These are phyloP conservation scores for Apis florea DNA, from an alignment of 1,140 invertebrate species.

Conservation along the genomic window DNA sequence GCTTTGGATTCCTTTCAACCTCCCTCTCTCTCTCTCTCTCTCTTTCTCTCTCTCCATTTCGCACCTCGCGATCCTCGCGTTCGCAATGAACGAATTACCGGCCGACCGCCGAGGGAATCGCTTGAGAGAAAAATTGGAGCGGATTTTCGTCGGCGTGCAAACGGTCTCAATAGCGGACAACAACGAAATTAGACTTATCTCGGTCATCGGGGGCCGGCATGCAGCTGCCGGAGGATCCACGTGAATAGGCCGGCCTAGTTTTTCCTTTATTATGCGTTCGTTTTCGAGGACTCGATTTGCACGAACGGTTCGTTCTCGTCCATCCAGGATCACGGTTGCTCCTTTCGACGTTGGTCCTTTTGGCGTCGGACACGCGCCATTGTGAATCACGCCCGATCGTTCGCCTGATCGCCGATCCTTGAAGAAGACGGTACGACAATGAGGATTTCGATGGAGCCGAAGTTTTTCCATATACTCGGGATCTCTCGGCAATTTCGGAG, in stretches of 20 bases:
- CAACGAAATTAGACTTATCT: constrained; percentile 74
- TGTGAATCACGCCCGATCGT: constrained; percentile 49
- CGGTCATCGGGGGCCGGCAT: constrained; percentile 53
- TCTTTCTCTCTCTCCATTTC: constrained; percentile 37
- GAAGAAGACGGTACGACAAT: constrained; percentile 44
- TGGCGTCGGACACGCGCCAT: constrained; percentile 56
- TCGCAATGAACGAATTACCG: neutral
- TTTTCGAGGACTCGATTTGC: constrained; percentile 51
- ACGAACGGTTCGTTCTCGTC: constrained; percentile 30
- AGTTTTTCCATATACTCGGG: constrained; percentile 11
- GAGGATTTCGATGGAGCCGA: constrained; percentile 14
- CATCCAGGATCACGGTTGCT: constrained; percentile 39
- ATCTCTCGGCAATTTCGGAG: constrained; percentile 50
- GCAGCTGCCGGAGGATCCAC: constrained; percentile 57
- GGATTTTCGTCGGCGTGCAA: constrained; percentile 52
- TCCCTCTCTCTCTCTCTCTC: constrained; percentile 1
- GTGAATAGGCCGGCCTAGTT: constrained; percentile 42
- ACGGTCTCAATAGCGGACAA: constrained; percentile 45
- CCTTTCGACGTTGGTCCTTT: constrained; percentile 54
- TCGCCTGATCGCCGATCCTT: constrained; percentile 41
- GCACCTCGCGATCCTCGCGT: constrained; percentile 48
- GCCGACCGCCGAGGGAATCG: neutral
- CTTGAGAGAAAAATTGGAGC: constrained; percentile 63
- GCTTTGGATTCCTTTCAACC: constrained; percentile 40
- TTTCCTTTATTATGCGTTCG: constrained; percentile 43